phyloP scores from a whole-genome alignment of 35 echinoderm and acorn worm species.

The Ptychodera flava region DNA sequence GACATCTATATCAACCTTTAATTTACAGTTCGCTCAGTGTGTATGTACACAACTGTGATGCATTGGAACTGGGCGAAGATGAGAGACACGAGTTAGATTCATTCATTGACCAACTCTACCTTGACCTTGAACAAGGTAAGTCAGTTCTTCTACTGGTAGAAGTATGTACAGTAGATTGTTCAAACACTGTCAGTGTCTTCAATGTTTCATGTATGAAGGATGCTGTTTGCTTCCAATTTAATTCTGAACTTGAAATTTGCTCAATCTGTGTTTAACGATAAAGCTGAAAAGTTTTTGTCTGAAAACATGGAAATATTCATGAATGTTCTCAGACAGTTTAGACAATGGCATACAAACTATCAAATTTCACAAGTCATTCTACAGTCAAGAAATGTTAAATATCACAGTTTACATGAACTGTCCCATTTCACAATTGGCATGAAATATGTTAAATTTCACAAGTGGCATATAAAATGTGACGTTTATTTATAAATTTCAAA shows the following conservation, averaged over 20 bases:
- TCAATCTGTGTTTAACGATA: background rate
- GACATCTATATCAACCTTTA: too few relatives aligned
- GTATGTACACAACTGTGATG: conserved; percentile 78
- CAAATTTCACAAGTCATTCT: too few relatives aligned
- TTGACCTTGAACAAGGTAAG: conserved; percentile 70
- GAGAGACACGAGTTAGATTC: conserved; percentile 43
- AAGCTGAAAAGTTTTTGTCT: background rate
- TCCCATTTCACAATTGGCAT: too few relatives aligned
- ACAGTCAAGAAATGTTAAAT: too few relatives aligned
- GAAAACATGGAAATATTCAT: background rate
- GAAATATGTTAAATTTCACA: too few relatives aligned
- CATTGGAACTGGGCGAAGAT: conserved; percentile 22
- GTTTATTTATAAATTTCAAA: too few relatives aligned
- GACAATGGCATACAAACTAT: too few relatives aligned
- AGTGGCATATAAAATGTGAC: too few relatives aligned
- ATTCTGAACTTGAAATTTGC: background rate
- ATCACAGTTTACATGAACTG: too few relatives aligned
- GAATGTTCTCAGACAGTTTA: background rate
- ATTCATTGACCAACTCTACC: conserved; percentile 71
- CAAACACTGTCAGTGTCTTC: background rate
- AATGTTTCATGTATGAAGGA: too few relatives aligned
- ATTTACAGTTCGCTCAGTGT: conserved; percentile 68
- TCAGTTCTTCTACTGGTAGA: background rate
- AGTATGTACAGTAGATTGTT: background rate
- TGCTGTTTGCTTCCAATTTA: background rate